Base-by-base conservation (phyloP, 2,888 invertebrate species). In the Drosophila recens region DNA sequence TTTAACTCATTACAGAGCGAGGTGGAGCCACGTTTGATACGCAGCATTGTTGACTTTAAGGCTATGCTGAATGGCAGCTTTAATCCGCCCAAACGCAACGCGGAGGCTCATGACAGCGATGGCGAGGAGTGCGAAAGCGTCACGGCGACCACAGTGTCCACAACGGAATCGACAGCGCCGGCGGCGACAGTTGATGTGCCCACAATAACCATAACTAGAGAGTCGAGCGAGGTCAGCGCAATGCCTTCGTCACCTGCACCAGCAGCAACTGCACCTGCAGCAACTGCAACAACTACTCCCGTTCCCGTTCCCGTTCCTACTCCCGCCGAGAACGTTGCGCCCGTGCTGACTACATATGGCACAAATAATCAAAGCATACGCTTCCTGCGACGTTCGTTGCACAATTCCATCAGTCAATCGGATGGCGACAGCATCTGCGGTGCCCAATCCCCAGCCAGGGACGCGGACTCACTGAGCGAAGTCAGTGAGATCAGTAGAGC, bases 61-160 rank as follows among this genome's bases (percentile, higher is more conserved):
- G 87, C 87, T 8, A 67, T 92, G 74, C 59, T 92, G 0, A 90
- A 92, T 56, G 92, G 92, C 8, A 81, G 82, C 30, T 90, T 91
- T 9, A 82, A 82, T 49, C 91, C 91, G 11, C 72, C 89, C 0
- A 33, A 58, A 9, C 68, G 69, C 17, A 58, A 51, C 2, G 15
- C 67, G 4, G 62, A 63, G 0, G 76, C 46, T 42, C 65, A 68
- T 4, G 77, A 86, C 1, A 86, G 79, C 51, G 90, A 88, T 3
- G 63, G 6, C 8, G 90, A 83, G 11, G 82, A 82, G 8, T 75
- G 74, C 15, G 88, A 83, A 5, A 88, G 79, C 5, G 69, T 74
- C 8, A 48, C 79, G 0, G 76, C 62, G 4, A 79, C 83, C 3
- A 68, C 54, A 11, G 56, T 34, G 0, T 68, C 73, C 2, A 48